These are phyloP conservation scores for Merops nubicus DNA, from an alignment of 2,113 vertebrate genomes.

Conservation along the genomic window DNA sequence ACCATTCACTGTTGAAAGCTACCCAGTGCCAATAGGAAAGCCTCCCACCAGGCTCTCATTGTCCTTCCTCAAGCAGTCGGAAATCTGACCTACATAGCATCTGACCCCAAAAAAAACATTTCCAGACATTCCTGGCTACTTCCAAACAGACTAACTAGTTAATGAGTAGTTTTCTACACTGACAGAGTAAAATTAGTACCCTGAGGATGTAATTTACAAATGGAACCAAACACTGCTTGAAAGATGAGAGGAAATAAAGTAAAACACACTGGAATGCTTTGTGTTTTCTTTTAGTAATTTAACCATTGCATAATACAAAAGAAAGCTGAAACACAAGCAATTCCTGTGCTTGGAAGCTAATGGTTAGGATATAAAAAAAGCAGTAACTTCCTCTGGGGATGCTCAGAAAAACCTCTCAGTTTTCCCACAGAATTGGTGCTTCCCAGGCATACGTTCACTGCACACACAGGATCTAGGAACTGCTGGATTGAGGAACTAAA, in stretches of 20 bases:
- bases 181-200: not conserved
- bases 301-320: not conserved
- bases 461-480: fast-evolving
- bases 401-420: not conserved
- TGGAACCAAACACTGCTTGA: not conserved
- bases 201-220: not conserved
- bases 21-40: not conserved
- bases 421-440: not conserved
- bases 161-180: not conserved
- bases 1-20: not conserved
- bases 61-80: not conserved
- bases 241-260: not conserved
- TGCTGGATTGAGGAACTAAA: not conserved
- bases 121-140: not conserved
- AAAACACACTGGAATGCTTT: not conserved
- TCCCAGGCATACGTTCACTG: fast-evolving
- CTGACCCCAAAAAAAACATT: not conserved
- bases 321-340: not conserved
- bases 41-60: not conserved
- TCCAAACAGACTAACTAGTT: not conserved
- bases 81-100: not conserved
- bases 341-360: not conserved
- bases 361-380: not conserved
- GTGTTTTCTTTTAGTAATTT: not conserved
- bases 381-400: not conserved